phyloP scores from a whole-genome alignment of 2,797 vertebrate species.

The Echeneis naucrates region DNA sequence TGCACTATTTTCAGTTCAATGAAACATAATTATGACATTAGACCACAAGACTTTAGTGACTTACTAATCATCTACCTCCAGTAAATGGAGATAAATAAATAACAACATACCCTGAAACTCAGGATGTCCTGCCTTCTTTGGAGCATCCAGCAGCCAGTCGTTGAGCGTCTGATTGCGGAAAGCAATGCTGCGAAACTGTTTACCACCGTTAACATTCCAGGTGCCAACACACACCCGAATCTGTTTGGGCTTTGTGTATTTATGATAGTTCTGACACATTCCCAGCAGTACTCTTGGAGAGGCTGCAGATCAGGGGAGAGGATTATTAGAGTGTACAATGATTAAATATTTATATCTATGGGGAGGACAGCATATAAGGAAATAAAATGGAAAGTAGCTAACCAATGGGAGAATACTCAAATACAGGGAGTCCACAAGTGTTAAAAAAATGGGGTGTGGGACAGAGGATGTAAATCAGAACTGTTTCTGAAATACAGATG shows the following conservation, averaged over 20 bases:
- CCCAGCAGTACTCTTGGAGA: conserved; percentile 94
- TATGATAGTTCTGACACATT: conserved; percentile 97
- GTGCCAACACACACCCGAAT: conserved; percentile 94
- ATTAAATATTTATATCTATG: neutral
- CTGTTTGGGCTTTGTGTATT: conserved; percentile 93
- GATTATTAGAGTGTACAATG: conserved; percentile 26
- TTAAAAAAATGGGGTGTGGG: conserved; percentile 33
- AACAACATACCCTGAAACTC: conserved; percentile 91
- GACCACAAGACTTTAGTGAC: too few species aligned
- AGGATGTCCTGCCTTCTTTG: conserved; percentile 89
- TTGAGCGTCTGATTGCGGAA: conserved; percentile 98
- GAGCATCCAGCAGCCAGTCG: conserved; percentile 97
- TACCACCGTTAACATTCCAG: conserved; percentile 98
- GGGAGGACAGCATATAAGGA: conserved; percentile 11
- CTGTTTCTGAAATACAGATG: conserved; percentile 34
- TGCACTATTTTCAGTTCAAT: neutral
- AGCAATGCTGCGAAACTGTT: conserved; percentile 98
- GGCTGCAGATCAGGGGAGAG: conserved; percentile 79
- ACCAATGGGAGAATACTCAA: conserved; percentile 27
- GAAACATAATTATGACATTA: neutral
- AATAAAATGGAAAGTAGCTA: conserved; percentile 12
- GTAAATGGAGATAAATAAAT: neutral
- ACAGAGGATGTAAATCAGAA: conserved; percentile 13
- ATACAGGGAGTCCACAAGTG: conserved; percentile 37
- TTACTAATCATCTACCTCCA: neutral